Conservation (phyloP, 1,140 invertebrate species). For the Cyclargus thomasi region DNA sequence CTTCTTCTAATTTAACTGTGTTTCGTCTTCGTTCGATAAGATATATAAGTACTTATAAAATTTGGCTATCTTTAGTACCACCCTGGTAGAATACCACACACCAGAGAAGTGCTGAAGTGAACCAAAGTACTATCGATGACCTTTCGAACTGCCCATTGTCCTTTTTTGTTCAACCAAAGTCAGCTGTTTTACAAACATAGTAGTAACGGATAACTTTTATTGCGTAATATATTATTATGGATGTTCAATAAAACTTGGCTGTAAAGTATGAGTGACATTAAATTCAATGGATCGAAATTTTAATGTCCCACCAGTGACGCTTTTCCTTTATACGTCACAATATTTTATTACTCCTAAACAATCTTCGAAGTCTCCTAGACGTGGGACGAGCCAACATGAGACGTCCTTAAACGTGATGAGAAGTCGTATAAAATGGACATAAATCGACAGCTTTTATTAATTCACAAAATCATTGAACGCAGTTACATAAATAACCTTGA, state of each 20-base stretch:
- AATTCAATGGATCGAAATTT: neutral
- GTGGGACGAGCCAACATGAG: neutral
- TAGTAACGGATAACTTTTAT: neutral
- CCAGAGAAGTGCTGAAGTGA: no score
- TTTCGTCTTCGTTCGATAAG: no score
- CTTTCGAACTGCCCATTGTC: no score
- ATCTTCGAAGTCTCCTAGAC: neutral
- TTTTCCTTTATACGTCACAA: neutral
- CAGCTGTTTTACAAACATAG: no score
- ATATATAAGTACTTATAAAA: no score
- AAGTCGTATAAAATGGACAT: neutral
- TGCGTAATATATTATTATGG: neutral
- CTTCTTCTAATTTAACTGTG: no score
- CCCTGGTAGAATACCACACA: no score
- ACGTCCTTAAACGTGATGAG: neutral
- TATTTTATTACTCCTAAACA: neutral
- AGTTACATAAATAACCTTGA: slow-evolving; percentile 11
- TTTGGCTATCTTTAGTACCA: no score
- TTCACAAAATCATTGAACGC: neutral
- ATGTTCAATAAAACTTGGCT: neutral
- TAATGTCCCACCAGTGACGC: neutral
- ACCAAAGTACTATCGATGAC: no score
- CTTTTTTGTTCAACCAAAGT: no score
- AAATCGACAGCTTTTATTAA: neutral
- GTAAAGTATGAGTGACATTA: neutral